Base-by-base conservation (phyloP, 2,888 invertebrate species). In the Lysandra coridon region DNA sequence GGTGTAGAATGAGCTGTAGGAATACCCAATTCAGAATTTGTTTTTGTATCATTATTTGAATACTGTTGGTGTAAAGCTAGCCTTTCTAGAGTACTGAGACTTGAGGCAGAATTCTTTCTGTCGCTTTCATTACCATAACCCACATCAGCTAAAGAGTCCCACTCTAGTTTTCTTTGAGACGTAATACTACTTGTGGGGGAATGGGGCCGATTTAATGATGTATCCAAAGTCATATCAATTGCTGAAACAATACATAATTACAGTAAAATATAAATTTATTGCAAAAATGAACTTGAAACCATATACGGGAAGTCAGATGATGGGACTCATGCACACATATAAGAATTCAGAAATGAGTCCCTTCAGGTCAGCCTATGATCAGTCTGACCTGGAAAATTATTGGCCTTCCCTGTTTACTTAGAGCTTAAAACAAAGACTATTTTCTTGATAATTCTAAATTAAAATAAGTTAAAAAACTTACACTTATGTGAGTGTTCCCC, bases 141-240 rank as follows among this genome's bases (percentile, higher is more conserved):
- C 74, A 98, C 97, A 91, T 98, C 98, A 0, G 97, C 98, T 40
- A 98, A 96, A 62, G 97, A 98, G 87, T 98, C 98, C 98, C 98
- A 98, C 92, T 98, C 98, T 2, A 98, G 91, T 82, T 96, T 97
- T 78, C 96, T 95, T 85, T 96, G 96, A 0, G 97, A 97, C 78
- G 97, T 96, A 0, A 96, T 90, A 86, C 97, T 97, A 82, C 97
- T 97, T 30, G 97, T 96, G 1, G 98, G 97, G 6, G 97, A 97
- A 40, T 95, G 87, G n/a, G 90, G 89, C 80, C 93, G 90, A 82
- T 95, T 89, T 78, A 86, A 83, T 86, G 92, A 89, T 85, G 92
- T 86, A 82, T 94, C 94, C 80, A 93, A 83, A 40, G 88, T 84
- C 57, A 87, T 88, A 83, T 94, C 94, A 80, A 87, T 85, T 74